A percentile compares a stretch with the other conserved stretches of the same genome.
phyloP scores from a whole-genome alignment of 2,113 vertebrate species.

The Holacanthus passer region DNA sequence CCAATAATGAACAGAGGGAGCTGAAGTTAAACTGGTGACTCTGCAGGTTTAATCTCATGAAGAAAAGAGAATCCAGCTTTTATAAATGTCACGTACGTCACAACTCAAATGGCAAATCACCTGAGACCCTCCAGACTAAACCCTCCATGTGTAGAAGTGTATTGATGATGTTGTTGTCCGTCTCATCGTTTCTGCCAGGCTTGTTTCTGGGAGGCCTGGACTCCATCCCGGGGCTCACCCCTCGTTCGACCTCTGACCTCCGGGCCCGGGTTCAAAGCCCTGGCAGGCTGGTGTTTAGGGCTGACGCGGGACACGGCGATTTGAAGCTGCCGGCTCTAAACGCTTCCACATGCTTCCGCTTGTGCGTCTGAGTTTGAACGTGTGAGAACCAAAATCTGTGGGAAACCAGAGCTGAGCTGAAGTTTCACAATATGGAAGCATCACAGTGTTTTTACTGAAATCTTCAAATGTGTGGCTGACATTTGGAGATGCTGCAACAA shows the following conservation, averaged over 20 bases:
- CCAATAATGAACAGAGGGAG: too few relatives aligned
- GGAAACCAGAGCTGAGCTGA: neutral
- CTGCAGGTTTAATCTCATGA: neutral
- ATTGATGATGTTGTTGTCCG: too few relatives aligned
- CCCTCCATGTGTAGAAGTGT: too few relatives aligned
- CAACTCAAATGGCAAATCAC: neutral
- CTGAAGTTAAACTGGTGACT: too few relatives aligned
- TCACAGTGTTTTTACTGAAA: too few relatives aligned
- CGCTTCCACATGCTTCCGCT: slow-evolving; percentile 76
- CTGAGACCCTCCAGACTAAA: too few relatives aligned
- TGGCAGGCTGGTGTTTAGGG: slow-evolving; percentile 60
- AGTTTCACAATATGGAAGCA: too few relatives aligned
- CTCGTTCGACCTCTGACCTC: slow-evolving; percentile 73
- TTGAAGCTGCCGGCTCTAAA: slow-evolving; percentile 70
- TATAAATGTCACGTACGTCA: neutral
- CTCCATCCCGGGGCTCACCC: slow-evolving; percentile 47
- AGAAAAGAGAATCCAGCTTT: neutral
- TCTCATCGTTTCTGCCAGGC: neutral
- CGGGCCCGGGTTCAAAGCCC: slow-evolving; percentile 64
- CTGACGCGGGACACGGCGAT: slow-evolving; percentile 64
- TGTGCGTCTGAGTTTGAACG: slow-evolving; percentile 5
- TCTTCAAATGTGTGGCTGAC: too few relatives aligned
- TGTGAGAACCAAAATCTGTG: slow-evolving; percentile 35
- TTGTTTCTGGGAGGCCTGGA: slow-evolving; percentile 53
- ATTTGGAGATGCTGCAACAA: neutral